Conservation (phyloP, 1,140 invertebrate genomes). For the Penaeus vannamei region DNA sequence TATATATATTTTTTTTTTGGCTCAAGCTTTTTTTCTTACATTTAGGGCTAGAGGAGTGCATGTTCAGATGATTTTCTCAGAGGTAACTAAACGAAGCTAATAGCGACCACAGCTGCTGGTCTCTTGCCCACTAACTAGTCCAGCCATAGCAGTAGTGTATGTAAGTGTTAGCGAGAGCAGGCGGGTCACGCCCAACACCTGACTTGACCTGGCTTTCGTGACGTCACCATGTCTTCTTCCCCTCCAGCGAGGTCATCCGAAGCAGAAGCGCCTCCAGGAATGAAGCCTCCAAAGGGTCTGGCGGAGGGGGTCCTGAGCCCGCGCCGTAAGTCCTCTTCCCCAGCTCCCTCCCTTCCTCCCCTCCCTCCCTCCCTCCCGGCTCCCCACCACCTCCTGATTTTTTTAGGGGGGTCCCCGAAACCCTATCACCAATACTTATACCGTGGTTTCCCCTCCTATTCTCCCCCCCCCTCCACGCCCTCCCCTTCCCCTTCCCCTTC, state of each 20-base stretch:
- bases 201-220: not conserved
- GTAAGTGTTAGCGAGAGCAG: too few relatives aligned
- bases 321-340: conserved; percentile 27
- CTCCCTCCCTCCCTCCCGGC: not conserved
- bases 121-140: too few relatives aligned
- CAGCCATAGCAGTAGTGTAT: too few relatives aligned
- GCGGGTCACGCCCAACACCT: conserved; percentile 4
- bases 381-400: not conserved
- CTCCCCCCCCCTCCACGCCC: not conserved
- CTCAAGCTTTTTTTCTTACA: too few relatives aligned
- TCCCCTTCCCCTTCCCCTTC: not conserved
- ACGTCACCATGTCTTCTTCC: conserved; percentile 7
- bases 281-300: conserved; percentile 30
- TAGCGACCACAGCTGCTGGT: too few relatives aligned
- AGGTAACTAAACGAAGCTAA: too few relatives aligned
- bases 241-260: conserved; percentile 53
- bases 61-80: too few relatives aligned
- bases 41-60: too few relatives aligned
- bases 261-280: conserved; percentile 36
- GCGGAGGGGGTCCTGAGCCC: conserved; percentile 10
- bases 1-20: too few relatives aligned
- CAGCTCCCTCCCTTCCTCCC: not conserved
- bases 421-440: not conserved
- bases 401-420: not conserved
- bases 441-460: not conserved